Conservation (phyloP, 64 coral and sea anemone species). For the Montipora foliosa region DNA sequence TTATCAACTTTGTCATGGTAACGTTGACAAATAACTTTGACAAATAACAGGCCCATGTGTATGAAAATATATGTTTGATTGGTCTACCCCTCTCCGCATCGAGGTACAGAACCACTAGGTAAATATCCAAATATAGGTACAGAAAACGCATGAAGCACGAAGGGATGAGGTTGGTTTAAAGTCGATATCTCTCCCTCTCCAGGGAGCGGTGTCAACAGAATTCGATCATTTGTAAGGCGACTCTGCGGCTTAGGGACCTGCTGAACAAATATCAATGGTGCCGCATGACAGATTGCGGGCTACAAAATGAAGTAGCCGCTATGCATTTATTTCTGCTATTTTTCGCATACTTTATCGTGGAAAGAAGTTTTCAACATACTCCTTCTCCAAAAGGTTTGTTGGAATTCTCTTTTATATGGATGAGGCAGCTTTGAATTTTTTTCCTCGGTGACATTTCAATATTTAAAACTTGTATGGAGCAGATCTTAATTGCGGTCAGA, state of each 20-base stretch:
- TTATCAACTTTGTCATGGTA: background rate
- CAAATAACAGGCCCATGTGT: background rate
- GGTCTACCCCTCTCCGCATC: background rate
- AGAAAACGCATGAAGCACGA: background rate
- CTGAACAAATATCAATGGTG: background rate
- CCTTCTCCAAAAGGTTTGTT: constrained; percentile 20
- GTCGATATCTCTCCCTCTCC: constrained; percentile 20
- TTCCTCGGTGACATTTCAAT: background rate
- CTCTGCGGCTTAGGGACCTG: background rate
- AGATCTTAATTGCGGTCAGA: background rate
- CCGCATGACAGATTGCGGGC: background rate
- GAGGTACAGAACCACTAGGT: background rate
- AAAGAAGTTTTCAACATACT: background rate
- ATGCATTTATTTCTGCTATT: background rate
- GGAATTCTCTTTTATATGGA: background rate
- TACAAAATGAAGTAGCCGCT: background rate
- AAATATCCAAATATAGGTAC: background rate
- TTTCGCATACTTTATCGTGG: background rate
- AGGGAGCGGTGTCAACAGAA: background rate
- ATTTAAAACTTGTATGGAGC: background rate
- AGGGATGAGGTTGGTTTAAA: background rate
- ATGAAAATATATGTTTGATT: background rate
- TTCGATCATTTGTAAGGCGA: background rate
- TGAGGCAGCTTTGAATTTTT: background rate
- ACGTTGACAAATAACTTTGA: background rate